Percentiles rank a stretch among this genome's conserved stretches.
phyloP scores from a whole-genome alignment of 2,797 vertebrate genomes.

The Pachyuromys duprasi region DNA sequence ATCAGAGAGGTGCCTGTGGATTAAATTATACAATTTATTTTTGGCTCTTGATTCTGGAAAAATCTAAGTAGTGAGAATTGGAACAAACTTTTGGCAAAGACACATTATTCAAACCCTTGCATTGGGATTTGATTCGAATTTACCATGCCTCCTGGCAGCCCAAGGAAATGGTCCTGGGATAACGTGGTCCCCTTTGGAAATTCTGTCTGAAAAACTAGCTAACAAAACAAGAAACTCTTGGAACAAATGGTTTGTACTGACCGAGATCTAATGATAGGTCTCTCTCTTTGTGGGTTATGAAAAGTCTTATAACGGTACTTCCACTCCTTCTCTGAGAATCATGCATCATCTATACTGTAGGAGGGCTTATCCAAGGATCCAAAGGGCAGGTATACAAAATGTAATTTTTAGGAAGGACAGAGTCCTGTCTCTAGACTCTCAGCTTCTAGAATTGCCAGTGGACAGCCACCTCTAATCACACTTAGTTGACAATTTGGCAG shows the following conservation, averaged over 20 bases:
- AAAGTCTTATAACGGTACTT: neutral
- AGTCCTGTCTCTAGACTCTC: neutral
- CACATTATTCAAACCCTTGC: neutral
- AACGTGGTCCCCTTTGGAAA: neutral
- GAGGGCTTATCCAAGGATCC: neutral
- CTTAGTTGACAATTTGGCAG: neutral
- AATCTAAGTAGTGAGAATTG: neutral
- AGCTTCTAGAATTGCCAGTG: neutral
- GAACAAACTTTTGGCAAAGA: neutral
- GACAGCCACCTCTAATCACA: neutral
- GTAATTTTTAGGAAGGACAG: neutral
- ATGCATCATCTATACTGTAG: neutral
- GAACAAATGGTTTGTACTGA: neutral
- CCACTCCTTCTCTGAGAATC: neutral
- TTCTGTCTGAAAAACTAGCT: neutral
- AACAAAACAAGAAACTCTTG: neutral
- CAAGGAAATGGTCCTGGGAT: neutral
- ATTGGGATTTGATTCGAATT: neutral
- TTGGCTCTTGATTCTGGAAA: conserved; percentile 41
- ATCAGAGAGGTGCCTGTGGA: neutral
- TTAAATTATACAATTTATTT: conserved; percentile 39
- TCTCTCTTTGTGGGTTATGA: neutral
- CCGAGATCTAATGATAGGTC: neutral
- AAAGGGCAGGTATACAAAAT: neutral
- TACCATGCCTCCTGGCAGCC: neutral